Evolutionary conservation across 2,888 invertebrate species (phyloP), one percentile per base, ranked within the genome.

Genomic region (Augiades crinisus): DNA sequence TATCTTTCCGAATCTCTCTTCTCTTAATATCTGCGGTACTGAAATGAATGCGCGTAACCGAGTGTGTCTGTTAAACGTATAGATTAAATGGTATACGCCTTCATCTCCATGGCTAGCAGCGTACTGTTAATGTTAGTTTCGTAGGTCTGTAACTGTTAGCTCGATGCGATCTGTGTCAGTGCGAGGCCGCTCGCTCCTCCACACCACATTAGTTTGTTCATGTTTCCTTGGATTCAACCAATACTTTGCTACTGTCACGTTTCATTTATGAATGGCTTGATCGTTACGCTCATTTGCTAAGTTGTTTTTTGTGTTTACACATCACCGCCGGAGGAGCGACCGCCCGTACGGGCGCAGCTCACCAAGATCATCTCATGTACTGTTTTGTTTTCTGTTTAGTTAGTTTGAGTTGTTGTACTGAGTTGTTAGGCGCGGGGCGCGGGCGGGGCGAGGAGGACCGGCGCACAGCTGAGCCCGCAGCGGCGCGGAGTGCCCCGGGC

Each of bases 251-350:
- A 78, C 64, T 67, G 75, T 85, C 85, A 86, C 82, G 70, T 81
- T 75, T 87, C 84, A 87, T 86, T 77, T 81, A 83, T 83, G 85
- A 86, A 86, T 84, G 86, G 87, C 86, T 88, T 87, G 76, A 75
- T 83, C 75, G 77, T 73, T 72, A 78, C 82, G 83, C 84, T 87
- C 79, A 84, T 84, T 82, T 78, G 87, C 88, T 85, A 79, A 77
- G 69, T 81, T 78, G 62, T 75, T 76, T 80, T 75, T n/a, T n/a
- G n/a, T n/a, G 12, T 61, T 62, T 67, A 65, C 70, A 72, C 74
- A 68, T 63, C 65, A 61, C 54, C 62, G 62, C 61, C 62, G 71
- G 63, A 70, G 72, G 68, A 63, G 70, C 56, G 68, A 59, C 65
- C 63, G 60, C 64, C 62, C 58, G 66, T 64, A 67, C 57, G 55